These are phyloP conservation scores for Chaetodon trifascialis DNA, from an alignment of 2,113 vertebrate genomes.

Conservation along the genomic window DNA sequence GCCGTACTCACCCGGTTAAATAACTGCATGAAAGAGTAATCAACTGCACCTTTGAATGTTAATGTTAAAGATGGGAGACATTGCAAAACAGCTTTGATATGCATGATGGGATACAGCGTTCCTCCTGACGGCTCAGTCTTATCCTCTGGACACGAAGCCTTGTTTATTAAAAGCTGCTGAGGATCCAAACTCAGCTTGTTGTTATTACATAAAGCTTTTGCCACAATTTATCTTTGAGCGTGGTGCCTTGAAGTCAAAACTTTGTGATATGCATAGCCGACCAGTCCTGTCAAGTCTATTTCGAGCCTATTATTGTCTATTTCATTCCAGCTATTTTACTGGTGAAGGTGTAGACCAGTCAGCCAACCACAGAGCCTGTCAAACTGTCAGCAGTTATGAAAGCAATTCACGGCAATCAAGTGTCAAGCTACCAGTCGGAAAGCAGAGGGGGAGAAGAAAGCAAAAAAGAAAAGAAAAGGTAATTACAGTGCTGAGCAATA, in stretches of 20 bases:
- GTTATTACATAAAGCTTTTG: slow-evolving; percentile 48
- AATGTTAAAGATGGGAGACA: slow-evolving; percentile 19
- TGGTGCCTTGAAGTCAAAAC: slow-evolving; percentile 27
- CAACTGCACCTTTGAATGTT: slow-evolving; percentile 50
- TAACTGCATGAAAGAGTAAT: slow-evolving; percentile 47
- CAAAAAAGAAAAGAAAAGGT: slow-evolving; percentile 37
- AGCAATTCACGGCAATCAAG: slow-evolving; percentile 56
- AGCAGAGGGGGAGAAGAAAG: slow-evolving; percentile 29
- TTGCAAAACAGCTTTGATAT: slow-evolving; percentile 53
- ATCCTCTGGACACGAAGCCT: slow-evolving; percentile 14
- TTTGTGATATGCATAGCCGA: slow-evolving; percentile 35
- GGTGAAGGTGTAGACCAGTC: slow-evolving; percentile 56
- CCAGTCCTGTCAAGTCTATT: slow-evolving; percentile 22
- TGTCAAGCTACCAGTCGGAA: slow-evolving; percentile 39
- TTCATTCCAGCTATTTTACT: slow-evolving; percentile 46
- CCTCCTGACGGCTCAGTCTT: slow-evolving; percentile 14
- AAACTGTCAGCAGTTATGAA: slow-evolving; percentile 63
- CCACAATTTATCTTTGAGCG: slow-evolving; percentile 30
- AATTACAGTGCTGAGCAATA: slow-evolving; percentile 37
- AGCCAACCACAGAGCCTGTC: slow-evolving; percentile 55
- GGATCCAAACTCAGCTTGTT: slow-evolving; percentile 14
- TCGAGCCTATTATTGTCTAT: slow-evolving; percentile 35
- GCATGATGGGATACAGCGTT: slow-evolving; percentile 22
- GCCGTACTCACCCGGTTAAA: slow-evolving; percentile 32
- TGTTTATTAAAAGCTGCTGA: slow-evolving; percentile 48